Evolutionary conservation across 2,113 vertebrate species (phyloP), one percentile per base, ranked within the genome.

Genomic region (Marcusenius ussheri): DNA sequence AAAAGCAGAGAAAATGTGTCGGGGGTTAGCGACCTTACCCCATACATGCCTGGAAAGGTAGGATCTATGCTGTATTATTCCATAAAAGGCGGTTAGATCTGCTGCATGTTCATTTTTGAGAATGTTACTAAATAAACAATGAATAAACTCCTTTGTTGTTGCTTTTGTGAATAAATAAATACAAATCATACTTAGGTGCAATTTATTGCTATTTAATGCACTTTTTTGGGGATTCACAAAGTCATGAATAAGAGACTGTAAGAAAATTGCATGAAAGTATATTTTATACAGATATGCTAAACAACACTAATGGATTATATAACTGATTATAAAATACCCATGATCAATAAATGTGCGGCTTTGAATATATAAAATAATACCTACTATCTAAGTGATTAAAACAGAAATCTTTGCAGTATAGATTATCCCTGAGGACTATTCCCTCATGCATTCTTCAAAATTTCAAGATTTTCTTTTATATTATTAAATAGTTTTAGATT

Each of bases 1-100:
- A 94, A 90, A 89, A 17, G 24, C 21, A 58, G 46, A 91, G 91
- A 95, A 93, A 93, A 96, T 96, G 96, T 96, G 96, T 93, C 96
- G 95, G 93, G 96, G 96, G 95, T 96, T 96, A 95, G 95, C 96
- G 45, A 95, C 96, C 19, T 93, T 96, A 83, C 96, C 96, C 83
- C 96, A 96, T 77, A 93, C 93, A 93, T 96, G 96, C 93, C 94
- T 96, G 17, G 95, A 94, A 89, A 94, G 96, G 96, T 96, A 92
- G 95, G 95, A 91, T 24, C 46, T 77, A 27, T 89, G 21, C 47
- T 66, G 19, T 53, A 24, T 31, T 39, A 6, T 49, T 87, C 90
- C 35, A 3, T 53, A 3, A 62, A 53, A 17, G 49, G 39, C 5
- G 9, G 70, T 39, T 15, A 6, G 5, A 5, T 42, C 17, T 80